Base-by-base conservation (phyloP, 2,888 invertebrate genomes). In the Tuta absoluta region DNA sequence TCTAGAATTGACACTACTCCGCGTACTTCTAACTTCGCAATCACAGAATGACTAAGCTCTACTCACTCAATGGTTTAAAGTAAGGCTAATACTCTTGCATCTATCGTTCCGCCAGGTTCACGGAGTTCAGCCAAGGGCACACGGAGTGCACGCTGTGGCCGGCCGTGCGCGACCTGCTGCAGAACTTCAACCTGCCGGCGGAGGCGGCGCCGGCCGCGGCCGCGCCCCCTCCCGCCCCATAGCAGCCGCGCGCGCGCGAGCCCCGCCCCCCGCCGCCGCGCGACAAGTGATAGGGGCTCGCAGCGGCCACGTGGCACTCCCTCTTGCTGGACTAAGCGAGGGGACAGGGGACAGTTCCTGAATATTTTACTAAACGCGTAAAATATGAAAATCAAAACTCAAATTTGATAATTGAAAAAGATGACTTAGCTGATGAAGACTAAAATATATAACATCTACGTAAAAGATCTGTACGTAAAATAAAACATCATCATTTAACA, bases 71-170 rank as follows among this genome's bases (percentile, higher is more conserved):
- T n/a, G n/a, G n/a, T n/a, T 12, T 41, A n/a, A n/a, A 3, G 41
- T 41, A 14, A 41, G 41, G 2, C 41, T 14, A n/a, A 10, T 12
- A 38, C 14, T 41, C 41, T 14, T n/a, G 10, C 17, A 45, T 8
- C 19, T n/a, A 24, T 24, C 5, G 5, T 24, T 11, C 23, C 45
- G 8, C 8, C 77, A 92, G 94, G 71, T 97, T 96, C 81, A 93
- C 95, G 63, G 97, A 97, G 77, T 96, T 95, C 81, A 94, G 94
- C 72, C 93, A 93, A 90, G 74, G 75, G 93, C 97, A 87, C 95
- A 96, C 92, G 92, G 98, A 98, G 79, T 98, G 98, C 84, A 96
- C 97, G 17, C 93, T 98, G 63, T 98, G 96, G 86, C 98, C 98
- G 37, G 97, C 98, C 21, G 95, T 98, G 59, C 93, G 97, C 69